Conservation (phyloP, 2,113 vertebrate genomes). For the Euleptes europaea region DNA sequence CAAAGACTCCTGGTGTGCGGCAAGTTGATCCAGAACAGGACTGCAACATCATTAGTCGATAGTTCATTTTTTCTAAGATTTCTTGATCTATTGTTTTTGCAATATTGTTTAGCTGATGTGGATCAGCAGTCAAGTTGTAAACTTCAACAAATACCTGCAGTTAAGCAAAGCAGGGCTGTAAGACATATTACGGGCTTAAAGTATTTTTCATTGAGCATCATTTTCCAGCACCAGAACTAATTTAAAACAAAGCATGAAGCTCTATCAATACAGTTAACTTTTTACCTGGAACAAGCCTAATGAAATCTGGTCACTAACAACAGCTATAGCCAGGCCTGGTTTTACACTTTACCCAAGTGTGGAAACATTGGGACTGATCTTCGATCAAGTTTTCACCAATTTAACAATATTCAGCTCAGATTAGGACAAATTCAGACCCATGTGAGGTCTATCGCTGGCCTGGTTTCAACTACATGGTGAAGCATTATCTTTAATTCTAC, state of each 20-base stretch:
- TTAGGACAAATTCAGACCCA: neutral
- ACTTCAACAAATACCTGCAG: slow-evolving; percentile 94
- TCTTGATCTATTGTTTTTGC: slow-evolving; percentile 94
- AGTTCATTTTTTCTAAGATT: slow-evolving; percentile 97
- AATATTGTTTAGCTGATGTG: slow-evolving; percentile 93
- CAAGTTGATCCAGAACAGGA: slow-evolving; percentile 90
- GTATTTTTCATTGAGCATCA: neutral
- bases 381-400: neutral
- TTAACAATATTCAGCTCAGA: neutral
- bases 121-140: slow-evolving; percentile 94
- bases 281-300: neutral
- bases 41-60: slow-evolving; percentile 97
- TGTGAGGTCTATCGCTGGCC: neutral
- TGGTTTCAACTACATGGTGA: neutral
- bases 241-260: neutral
- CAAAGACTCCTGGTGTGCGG: slow-evolving; percentile 88
- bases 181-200: neutral
- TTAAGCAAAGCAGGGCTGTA: slow-evolving; percentile 7
- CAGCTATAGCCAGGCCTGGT: neutral
- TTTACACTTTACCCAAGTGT: neutral
- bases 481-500: neutral
- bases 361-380: neutral
- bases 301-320: too few species aligned
- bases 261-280: neutral
- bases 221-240: neutral